A percentile compares a stretch with the other conserved stretches of the same genome.
Conservation (phyloP, 1,140 invertebrate genomes). For the Bombus confusus region DNA sequence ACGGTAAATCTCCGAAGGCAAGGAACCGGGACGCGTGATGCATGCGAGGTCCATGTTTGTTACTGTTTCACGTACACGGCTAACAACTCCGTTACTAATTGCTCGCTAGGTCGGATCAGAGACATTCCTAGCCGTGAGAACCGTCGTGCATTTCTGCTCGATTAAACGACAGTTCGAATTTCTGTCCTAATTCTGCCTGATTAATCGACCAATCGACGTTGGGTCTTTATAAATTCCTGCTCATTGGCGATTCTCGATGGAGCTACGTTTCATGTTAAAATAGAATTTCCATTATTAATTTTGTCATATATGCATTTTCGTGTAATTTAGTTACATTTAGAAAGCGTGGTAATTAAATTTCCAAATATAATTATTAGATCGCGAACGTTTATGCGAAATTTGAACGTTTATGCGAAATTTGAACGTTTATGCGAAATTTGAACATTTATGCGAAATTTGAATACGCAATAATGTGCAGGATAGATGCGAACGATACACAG, state of each 20-base stretch:
- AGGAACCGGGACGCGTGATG: conserved; percentile 22
- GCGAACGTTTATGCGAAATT: no score
- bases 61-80: conserved; percentile 32
- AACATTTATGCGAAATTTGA: no score
- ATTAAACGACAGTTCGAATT: conserved; percentile 26
- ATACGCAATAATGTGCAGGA: no score
- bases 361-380: no score
- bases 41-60: conserved; percentile 52
- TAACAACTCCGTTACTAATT: conserved; percentile 69
- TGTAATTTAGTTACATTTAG: background rate
- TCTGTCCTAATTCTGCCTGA: conserved; percentile 29
- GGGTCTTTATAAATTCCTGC: conserved; percentile 10
- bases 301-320: background rate
- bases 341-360: no score
- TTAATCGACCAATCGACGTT: conserved; percentile 40
- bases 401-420: no score
- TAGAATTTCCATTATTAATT: no score
- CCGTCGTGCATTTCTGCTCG: conserved; percentile 36
- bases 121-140: conserved; percentile 55
- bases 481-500: no score
- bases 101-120: conserved; percentile 72
- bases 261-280: background rate
- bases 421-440: no score
- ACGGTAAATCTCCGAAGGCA: conserved; percentile 49
- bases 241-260: background rate